phyloP scores from a whole-genome alignment of 92 coral and sea anemone species.

The Anthopleura xanthogrammica region DNA sequence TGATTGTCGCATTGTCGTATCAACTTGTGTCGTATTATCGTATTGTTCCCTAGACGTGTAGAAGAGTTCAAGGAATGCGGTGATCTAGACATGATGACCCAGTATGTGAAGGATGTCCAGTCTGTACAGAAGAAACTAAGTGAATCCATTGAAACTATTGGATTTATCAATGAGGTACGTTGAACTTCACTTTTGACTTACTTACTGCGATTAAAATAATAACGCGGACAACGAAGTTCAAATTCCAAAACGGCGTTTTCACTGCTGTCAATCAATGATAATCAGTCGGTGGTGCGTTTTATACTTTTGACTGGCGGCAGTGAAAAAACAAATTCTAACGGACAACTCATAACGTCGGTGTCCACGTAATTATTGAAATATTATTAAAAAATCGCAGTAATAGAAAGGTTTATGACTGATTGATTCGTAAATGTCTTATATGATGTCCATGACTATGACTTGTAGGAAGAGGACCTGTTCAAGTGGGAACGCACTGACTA shows the following conservation, averaged over 20 bases:
- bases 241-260: no score
- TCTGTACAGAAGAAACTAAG: constrained; percentile 92
- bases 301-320: no score
- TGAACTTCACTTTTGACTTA: not conserved
- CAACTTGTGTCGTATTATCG: not conserved
- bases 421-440: not conserved
- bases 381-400: no score
- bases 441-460: not conserved
- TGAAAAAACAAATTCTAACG: no score
- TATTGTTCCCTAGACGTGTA: constrained; percentile 67
- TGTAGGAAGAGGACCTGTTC: constrained; percentile 91
- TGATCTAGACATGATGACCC: constrained; percentile 97
- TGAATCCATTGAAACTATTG: constrained; percentile 83
- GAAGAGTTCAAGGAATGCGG: constrained; percentile 98
- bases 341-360: no score
- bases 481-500: constrained; percentile 98
- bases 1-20: no score
- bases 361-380: no score
- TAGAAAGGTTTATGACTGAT: not conserved
- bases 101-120: constrained; percentile 91
- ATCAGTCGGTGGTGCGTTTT: no score
- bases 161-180: constrained; percentile 90
- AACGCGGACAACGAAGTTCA: no score
- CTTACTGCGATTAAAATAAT: no score
- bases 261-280: no score